Percentiles rank a stretch among this genome's conserved stretches.
These are phyloP conservation scores for Percopsis omiscomaycus DNA, from an alignment of 2,797 vertebrate species.

Conservation along the genomic window DNA sequence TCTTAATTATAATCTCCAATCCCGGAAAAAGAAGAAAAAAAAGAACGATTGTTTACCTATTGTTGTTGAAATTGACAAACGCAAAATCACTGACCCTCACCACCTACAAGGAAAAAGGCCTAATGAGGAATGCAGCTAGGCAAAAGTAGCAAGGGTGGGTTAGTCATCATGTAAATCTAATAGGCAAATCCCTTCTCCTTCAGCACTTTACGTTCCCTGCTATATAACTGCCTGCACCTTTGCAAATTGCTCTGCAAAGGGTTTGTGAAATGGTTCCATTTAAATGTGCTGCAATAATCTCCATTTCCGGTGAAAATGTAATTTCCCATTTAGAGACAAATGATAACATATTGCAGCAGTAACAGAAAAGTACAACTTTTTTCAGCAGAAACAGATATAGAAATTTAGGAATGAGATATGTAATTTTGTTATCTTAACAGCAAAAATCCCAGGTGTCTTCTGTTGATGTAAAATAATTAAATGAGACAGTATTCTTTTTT, in stretches of 20 bases:
- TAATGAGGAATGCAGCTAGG: too few species aligned
- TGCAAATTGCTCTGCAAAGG: neutral
- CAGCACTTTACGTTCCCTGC: neutral
- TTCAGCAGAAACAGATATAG: too few species aligned
- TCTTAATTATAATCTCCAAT: conserved; percentile 29
- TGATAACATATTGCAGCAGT: neutral
- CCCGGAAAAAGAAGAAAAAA: neutral
- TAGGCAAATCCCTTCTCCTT: neutral
- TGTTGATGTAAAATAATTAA: too few species aligned
- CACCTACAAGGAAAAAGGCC: neutral
- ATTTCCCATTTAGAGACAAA: neutral
- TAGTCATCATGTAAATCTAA: neutral
- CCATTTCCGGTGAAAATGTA: conserved; percentile 1
- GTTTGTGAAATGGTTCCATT: neutral
- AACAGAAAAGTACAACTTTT: neutral
- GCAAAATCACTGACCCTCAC: neutral
- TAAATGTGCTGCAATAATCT: neutral
- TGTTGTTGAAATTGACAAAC: conserved; percentile 5
- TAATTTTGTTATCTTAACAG: neutral
- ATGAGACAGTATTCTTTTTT: too few species aligned
- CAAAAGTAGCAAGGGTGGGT: neutral
- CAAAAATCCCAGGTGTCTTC: too few species aligned
- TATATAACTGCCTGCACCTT: neutral
- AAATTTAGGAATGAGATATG: neutral
- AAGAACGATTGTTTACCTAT: neutral